Evolutionary conservation across 2,888 invertebrate genomes (phyloP), one percentile per base, ranked within the genome.

Genomic region (Ophraella communa): DNA sequence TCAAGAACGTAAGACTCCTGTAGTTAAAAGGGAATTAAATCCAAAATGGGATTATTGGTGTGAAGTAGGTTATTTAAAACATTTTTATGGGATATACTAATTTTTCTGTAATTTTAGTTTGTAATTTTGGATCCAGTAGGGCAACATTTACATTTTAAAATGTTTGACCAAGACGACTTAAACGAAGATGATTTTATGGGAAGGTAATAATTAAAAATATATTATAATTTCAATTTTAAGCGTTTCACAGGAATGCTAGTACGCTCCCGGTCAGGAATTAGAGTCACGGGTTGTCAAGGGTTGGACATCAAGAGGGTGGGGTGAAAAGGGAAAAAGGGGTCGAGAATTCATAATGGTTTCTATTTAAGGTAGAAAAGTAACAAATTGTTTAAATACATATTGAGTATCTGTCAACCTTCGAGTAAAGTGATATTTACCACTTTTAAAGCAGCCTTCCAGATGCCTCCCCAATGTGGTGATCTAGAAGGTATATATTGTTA

Each of bases 21-120:
- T 93, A 47, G 94, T 98, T 73, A 92, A 95, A 80, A 95, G 94
- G 80, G 91, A 92, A 69, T 87, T 98, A 35, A 92, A 95, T 84
- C 98, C 98, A 7, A 91, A 92, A 73, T 98, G 98, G 97, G 95
- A 98, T 82, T 95, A 87, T 83, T 94, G 93, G 89, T 98, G 96
- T 80, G 98, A 98, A 93, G 96, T 96, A 84, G 80, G 84, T 58
- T 20, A 33, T 14, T 44, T 2, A 14, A 42, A 44, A 39, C 21
- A 4, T 45, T 3, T 20, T 45, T 8, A 17, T 17, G n/a, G 7
- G 24, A 18, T 7, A 17, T 33, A 4, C n/a, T 55, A 44, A 11
- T 62, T 58, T 45, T 58, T 24, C 51, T 44, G 39, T 45, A 47
- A 56, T 74, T 77, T 63, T 60, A 78, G 77, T 79, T 79, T 60